Evolutionary conservation across 30 jellyfish, hydroid and myxozoan species (phyloP).

Genomic region (Hydra vulgaris): DNA sequence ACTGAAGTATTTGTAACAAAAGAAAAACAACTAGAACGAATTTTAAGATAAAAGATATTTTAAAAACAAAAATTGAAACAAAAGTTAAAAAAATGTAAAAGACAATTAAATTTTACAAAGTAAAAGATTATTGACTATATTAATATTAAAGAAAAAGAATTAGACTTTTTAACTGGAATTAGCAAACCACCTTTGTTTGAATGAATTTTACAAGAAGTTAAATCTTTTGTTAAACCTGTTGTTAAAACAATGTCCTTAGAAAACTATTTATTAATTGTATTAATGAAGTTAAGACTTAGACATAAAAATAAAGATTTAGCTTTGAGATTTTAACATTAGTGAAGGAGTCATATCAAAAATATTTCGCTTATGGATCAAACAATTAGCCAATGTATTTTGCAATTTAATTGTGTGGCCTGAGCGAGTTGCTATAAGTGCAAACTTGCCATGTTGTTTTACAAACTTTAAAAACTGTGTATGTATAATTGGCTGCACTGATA

Average conservation of each 20-base stretch:
- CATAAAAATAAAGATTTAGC: neutral
- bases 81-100: too few species aligned
- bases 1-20: too few species aligned
- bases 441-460: neutral
- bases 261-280: neutral
- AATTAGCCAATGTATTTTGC: neutral
- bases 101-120: neutral
- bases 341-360: neutral
- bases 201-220: neutral
- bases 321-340: neutral
- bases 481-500: constrained; percentile 50
- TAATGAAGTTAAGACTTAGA: neutral
- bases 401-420: neutral
- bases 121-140: neutral
- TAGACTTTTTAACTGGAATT: neutral
- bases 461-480: constrained; percentile 23
- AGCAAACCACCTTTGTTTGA: neutral
- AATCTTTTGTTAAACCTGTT: neutral
- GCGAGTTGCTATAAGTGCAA: neutral
- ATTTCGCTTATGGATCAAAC: neutral
- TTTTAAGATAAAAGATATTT: too few species aligned
- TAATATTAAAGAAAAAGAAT: neutral
- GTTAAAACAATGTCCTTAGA: neutral
- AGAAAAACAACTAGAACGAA: too few species aligned
- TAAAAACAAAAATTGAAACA: neutral